Evolutionary conservation across 2,113 vertebrate species (phyloP), one percentile per base, ranked within the genome.

Genomic region (Varanus salvator): DNA sequence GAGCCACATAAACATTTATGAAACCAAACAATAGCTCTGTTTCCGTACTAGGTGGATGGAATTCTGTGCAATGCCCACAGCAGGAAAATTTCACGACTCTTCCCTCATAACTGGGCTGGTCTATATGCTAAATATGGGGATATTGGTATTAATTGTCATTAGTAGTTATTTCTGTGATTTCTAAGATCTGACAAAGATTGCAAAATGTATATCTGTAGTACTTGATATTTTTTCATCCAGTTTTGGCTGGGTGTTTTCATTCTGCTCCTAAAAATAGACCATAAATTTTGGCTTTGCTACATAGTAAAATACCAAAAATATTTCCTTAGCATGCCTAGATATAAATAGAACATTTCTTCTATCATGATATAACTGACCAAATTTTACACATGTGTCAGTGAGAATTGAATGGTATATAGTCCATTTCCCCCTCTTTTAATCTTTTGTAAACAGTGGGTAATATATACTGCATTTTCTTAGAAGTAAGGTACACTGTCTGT

Each of bases 391-490:
- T 38, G 25, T 2, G 21, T 60, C 17, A 60, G 52, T 54, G 31
- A 81, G 29, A n/a, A 15, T 81, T n/a, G 69, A 77, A 66, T 31
- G 14, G 25, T 50, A 27, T 9, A n/a, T 31, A 48, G 11, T 34
- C 29, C 44, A 50, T 1, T 11, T 6, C 27, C 60, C 9, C 29
- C 4, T 68, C 2, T 29, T 52, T 48, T 77, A 8, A 8, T 78
- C 76, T 27, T 25, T 80, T 11, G n/a, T 2, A 71, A 72, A 29
- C 2, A 66, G 78, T 84, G 3, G 64, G 3, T 75, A 34, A 71
- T 60, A 9, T 89, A 23, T 74, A 88, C 8, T 91, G 3, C 86
- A 4, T 90, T 92, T 93, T 60, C 57, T 84, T 90, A 23, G 31
- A 69, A 92, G 68, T 38, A 90, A 85, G 25, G 52, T 86, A 29